Evolutionary conservation across 2,888 invertebrate genomes (phyloP).

Genomic region (Drosophila macrothrix): DNA sequence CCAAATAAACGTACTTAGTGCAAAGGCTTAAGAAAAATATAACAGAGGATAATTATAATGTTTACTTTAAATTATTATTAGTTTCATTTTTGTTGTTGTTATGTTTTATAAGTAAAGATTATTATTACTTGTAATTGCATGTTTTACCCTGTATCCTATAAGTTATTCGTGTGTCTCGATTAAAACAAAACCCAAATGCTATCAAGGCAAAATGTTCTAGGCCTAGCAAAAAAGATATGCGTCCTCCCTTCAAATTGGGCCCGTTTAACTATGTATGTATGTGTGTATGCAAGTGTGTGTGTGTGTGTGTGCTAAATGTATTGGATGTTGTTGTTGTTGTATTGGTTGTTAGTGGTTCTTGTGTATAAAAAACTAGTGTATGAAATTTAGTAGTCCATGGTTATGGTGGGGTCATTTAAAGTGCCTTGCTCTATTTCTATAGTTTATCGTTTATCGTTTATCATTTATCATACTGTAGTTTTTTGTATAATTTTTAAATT

Average conservation of each 20-base stretch:
- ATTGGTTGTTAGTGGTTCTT: constrained; percentile 19
- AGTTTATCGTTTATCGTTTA: constrained; percentile 36
- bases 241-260: constrained; percentile 70
- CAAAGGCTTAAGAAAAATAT: constrained; percentile 58
- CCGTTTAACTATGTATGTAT: constrained; percentile 67
- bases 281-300: constrained; percentile 21
- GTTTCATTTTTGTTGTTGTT: constrained; percentile 9
- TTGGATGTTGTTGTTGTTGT: constrained; percentile 5
- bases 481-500: constrained; percentile 37
- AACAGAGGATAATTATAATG: constrained; percentile 37
- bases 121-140: constrained; percentile 88
- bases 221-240: constrained; percentile 74
- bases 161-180: constrained; percentile 68
- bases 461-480: constrained; percentile 38
- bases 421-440: constrained; percentile 74
- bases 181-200: constrained; percentile 66
- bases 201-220: constrained; percentile 71
- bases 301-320: constrained; percentile 1
- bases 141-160: constrained; percentile 97
- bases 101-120: constrained; percentile 42
- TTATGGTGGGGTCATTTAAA: constrained; percentile 77
- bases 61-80: constrained; percentile 35
- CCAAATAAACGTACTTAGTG: constrained; percentile 55
- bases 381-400: constrained; percentile 76
- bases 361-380: constrained; percentile 75